Conservation (phyloP, 2,797 vertebrate genomes). For the Arnoldichthys spilopterus region DNA sequence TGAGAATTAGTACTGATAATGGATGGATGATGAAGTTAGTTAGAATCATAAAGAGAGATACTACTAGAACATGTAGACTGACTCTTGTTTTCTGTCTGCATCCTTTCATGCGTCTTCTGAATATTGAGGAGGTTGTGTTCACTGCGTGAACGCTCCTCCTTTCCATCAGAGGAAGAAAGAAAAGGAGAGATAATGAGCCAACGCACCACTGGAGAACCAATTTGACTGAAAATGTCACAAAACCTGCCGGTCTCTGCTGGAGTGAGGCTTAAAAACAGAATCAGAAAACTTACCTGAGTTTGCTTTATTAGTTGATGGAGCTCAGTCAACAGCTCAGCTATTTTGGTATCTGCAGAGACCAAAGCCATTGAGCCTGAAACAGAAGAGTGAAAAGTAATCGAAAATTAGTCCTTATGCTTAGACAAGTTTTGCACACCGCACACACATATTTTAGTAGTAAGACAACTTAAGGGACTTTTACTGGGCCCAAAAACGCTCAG, state of each 20-base stretch:
- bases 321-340: constrained; percentile 87
- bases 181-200: background rate
- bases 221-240: background rate
- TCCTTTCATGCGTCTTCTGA: constrained; percentile 93
- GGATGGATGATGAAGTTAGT: background rate
- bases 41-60: background rate
- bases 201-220: background rate
- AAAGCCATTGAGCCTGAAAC: constrained; percentile 72
- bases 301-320: constrained; percentile 93
- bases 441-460: background rate
- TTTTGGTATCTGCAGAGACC: constrained; percentile 89
- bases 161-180: constrained; percentile 27
- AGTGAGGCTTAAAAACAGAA: background rate
- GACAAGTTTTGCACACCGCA: background rate
- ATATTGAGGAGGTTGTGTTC: constrained; percentile 95
- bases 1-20: background rate
- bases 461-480: background rate
- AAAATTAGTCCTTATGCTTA: background rate
- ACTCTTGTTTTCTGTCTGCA: constrained; percentile 97
- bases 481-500: background rate
- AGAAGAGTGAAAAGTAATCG: background rate
- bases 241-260: background rate
- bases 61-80: constrained; percentile 53
- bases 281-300: constrained; percentile 80
- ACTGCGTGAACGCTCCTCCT: constrained; percentile 91